Conservation (phyloP, 1,140 invertebrate species). For the Musca vetustissima region DNA sequence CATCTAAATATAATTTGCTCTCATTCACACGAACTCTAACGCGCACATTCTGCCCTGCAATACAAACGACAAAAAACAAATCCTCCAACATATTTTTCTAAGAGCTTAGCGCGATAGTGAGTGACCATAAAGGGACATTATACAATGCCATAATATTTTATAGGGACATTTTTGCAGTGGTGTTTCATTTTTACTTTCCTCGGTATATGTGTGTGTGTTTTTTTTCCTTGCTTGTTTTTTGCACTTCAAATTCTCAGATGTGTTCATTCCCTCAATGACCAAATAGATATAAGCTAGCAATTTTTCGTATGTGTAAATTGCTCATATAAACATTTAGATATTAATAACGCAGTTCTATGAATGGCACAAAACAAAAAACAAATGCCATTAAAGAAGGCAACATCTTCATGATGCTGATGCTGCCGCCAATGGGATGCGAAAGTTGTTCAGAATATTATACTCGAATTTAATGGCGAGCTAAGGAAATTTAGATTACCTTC, state of each 20-base stretch:
- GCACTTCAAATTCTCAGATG: too few species aligned
- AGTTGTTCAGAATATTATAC: neutral
- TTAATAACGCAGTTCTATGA: too few species aligned
- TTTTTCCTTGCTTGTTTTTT: too few species aligned
- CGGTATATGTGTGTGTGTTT: too few species aligned
- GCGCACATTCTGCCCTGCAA: neutral
- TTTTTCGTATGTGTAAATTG: constrained; percentile 6
- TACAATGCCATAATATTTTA: constrained; percentile 19
- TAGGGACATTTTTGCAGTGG: constrained; percentile 8
- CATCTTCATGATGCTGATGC: neutral
- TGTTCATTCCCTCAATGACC: too few species aligned
- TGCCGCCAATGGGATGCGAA: neutral
- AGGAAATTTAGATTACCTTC: constrained; percentile 18
- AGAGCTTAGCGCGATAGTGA: constrained; percentile 19
- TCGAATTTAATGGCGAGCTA: neutral
- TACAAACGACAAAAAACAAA: neutral
- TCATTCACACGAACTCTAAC: neutral
- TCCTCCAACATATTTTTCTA: constrained; percentile 4
- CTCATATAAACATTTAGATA: neutral
- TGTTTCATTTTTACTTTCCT: neutral
- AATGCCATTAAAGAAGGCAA: neutral
- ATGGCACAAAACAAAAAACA: neutral
- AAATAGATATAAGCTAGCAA: neutral
- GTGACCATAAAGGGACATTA: constrained; percentile 16
- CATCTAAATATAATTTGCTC: neutral